Evolutionary conservation across 1,140 invertebrate genomes (phyloP), one percentile per base, ranked within the genome.

Genomic region (Himalopsyche phryganea): DNA sequence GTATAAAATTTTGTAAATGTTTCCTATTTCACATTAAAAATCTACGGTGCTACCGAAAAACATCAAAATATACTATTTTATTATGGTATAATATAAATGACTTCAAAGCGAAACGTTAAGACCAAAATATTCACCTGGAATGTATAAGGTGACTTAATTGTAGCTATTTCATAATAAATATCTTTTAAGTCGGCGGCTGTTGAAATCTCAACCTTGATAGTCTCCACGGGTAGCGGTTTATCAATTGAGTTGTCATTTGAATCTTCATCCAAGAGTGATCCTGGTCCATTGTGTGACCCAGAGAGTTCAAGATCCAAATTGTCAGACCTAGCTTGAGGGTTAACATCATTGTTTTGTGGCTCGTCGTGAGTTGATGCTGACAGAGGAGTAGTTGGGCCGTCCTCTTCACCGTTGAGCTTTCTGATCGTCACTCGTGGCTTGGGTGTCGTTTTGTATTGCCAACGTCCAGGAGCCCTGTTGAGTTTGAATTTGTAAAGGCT

Each of bases 361-460:
- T 77, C 67, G 57, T 78, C 68, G 36, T 73, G 50, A 46, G 75
- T 64, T 47, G 74, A 72, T 55, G 74, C 72, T 18, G 70, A 63
- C 44, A 71, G 69, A 53, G 76, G 73, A 50, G 75, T 77, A 4
- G 74, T 75, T 51, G 71, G 69, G 33, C 68, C 67, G 50, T 79
- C 75, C 46, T 83, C 81, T 18, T 82, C 80, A 6, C 81, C 81
- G n/a, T 79, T 74, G 50, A 83, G 82, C 66, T 86, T 90, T 28
- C 89, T 80, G 61, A 94, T 93, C 36, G 84, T 83, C 0, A 93
- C 85, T 68, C 90, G 83, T 1, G 91, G 91, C 68, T 92, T 93
- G 0, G 90, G 86, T 1, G 90, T 88, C 0, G 90, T 90, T 70
- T 91, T 92, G 69, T 92, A 93, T 50, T 92, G 87, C 89, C 90